Conservation (phyloP, 2,888 invertebrate genomes). For the Erebia epiphron region DNA sequence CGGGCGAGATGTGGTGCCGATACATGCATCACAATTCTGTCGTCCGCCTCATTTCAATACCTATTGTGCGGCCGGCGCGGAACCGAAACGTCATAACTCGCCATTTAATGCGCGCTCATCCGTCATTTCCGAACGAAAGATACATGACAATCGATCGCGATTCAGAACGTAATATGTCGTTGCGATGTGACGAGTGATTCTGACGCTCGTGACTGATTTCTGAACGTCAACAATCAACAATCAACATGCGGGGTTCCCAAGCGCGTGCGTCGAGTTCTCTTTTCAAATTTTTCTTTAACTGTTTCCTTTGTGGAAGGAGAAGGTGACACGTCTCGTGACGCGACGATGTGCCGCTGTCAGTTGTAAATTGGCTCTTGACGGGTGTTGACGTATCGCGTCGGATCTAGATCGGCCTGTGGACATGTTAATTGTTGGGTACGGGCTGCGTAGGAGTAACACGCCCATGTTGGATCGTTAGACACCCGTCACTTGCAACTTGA, state of each 20-base stretch:
- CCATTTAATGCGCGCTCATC: constrained; percentile 62
- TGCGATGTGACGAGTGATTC: constrained; percentile 66
- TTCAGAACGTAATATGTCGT: constrained; percentile 66
- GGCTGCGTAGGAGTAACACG: constrained; percentile 53
- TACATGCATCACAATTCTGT: constrained; percentile 62
- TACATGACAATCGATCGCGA: constrained; percentile 71
- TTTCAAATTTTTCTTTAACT: constrained; percentile 55
- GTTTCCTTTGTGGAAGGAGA: constrained; percentile 52
- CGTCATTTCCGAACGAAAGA: constrained; percentile 69
- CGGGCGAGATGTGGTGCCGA: constrained; percentile 68
- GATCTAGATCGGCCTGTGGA: constrained; percentile 71
- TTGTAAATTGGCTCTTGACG: constrained; percentile 69
- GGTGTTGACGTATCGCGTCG: constrained; percentile 70
- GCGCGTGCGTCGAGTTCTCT: constrained; percentile 50
- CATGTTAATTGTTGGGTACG: constrained; percentile 73
- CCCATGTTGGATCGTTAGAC: constrained; percentile 37
- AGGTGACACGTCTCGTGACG: constrained; percentile 64
- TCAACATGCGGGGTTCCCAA: constrained; percentile 42
- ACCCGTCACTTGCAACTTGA: constrained; percentile 39
- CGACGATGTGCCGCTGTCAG: constrained; percentile 72
- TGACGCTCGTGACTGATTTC: constrained; percentile 59
- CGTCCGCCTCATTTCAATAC: constrained; percentile 72
- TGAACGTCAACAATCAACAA: constrained; percentile 71
- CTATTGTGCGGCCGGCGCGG: constrained; percentile 62
- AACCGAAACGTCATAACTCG: constrained; percentile 61